These are phyloP conservation scores for Ctenicera cuprea DNA, from an alignment of 2,888 invertebrate species.

Conservation along the genomic window DNA sequence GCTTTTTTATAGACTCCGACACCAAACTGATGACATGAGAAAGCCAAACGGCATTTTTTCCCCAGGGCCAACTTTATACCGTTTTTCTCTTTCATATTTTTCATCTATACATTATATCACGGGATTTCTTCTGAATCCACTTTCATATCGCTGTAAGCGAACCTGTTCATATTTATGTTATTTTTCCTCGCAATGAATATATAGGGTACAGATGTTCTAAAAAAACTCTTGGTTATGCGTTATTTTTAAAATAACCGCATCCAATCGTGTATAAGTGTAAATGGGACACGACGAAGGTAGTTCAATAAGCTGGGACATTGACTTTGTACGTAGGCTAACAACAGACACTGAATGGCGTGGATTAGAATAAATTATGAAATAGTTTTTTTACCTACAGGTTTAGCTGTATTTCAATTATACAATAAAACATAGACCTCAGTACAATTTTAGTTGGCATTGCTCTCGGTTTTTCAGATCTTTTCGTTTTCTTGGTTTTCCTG, in stretches of 20 bases:
- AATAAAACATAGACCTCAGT: conserved; percentile 2
- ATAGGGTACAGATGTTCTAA: conserved; percentile 9
- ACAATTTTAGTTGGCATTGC: conserved; percentile 3
- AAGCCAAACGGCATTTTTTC: no score
- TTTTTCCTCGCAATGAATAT: background rate
- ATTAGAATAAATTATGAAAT: background rate
- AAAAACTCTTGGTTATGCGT: conserved; percentile 1
- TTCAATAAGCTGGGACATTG: background rate
- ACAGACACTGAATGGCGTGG: background rate
- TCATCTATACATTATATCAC: no score
- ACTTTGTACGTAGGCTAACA: background rate
- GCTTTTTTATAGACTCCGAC: no score
- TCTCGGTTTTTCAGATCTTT: no score
- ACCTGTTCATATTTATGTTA: background rate
- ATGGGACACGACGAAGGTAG: background rate
- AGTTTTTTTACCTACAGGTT: background rate
- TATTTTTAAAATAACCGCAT: conserved; percentile 19
- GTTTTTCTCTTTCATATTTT: no score
- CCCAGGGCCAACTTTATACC: no score
- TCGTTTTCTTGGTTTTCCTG: no score
- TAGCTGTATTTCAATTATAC: conserved; percentile 8
- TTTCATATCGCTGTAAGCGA: no score
- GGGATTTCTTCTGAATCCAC: background rate
- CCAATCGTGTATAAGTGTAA: conserved; percentile 7
- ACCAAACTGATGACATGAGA: no score